phyloP scores from a whole-genome alignment of 2,888 invertebrate species.

The Cephus sareptanus region DNA sequence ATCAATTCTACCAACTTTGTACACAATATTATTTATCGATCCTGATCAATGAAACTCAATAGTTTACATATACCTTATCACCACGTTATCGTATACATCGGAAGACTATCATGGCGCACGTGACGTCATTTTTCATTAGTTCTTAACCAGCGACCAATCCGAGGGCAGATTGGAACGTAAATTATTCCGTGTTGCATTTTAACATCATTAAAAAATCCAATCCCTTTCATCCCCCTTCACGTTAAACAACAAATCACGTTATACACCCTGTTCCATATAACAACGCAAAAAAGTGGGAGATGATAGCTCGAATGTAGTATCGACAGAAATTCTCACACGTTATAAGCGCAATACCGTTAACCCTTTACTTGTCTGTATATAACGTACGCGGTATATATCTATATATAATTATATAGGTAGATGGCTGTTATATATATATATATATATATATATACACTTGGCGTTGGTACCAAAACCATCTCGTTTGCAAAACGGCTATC shows the following conservation, averaged over 20 bases:
- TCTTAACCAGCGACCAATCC: neutral
- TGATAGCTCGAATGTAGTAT: neutral
- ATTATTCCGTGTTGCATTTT: neutral
- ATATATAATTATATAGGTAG: neutral
- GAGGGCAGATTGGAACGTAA: neutral
- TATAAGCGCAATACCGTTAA: neutral
- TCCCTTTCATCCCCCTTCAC: neutral
- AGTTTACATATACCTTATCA: neutral
- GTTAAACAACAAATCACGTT: neutral
- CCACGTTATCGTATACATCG: neutral
- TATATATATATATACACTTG: neutral
- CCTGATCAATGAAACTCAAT: neutral
- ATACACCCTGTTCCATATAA: neutral
- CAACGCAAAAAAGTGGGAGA: neutral
- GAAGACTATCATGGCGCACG: neutral
- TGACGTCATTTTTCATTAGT: neutral
- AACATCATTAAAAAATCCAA: neutral
- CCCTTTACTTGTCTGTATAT: neutral
- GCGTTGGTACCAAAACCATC: constrained; percentile 15
- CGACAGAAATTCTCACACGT: neutral
- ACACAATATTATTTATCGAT: neutral
- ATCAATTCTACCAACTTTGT: neutral
- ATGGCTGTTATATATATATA: neutral
- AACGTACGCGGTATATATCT: neutral
- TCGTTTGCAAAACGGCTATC: constrained; percentile 35